Conservation (phyloP, 2,797 vertebrate genomes). For the Gymnopithys bicolor region DNA sequence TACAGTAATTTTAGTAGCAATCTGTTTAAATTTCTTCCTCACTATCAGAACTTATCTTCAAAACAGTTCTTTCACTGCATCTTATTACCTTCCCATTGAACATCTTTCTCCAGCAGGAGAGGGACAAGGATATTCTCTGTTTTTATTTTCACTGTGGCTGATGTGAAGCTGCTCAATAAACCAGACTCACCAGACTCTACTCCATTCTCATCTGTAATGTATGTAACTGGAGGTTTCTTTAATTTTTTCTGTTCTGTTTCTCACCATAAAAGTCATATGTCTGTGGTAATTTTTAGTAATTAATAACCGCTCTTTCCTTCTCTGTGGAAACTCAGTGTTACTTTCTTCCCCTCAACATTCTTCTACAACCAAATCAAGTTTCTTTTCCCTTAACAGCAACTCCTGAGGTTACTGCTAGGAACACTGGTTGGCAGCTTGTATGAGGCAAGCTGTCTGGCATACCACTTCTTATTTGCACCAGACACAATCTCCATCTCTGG, state of each 20-base stretch:
- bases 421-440: background rate
- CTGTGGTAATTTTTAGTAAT: background rate
- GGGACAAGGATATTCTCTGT: background rate
- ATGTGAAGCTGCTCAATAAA: background rate
- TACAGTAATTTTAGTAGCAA: background rate
- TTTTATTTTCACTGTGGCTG: background rate
- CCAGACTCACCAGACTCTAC: background rate
- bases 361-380: background rate
- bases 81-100: background rate
- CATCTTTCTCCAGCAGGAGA: background rate
- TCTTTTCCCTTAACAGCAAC: background rate
- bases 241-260: background rate
- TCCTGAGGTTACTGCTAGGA: background rate
- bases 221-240: background rate
- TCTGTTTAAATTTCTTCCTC: background rate
- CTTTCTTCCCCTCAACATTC: background rate
- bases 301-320: background rate
- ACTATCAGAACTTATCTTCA: background rate
- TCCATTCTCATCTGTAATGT: background rate
- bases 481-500: background rate
- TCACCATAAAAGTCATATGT: background rate
- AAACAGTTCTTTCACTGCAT: background rate
- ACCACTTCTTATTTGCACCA: background rate
- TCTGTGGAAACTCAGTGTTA: background rate
- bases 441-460: background rate